Percentiles rank a stretch among this genome's conserved stretches.
phyloP scores from a whole-genome alignment of 1,140 invertebrate species.

The Drosophila kanapiae region DNA sequence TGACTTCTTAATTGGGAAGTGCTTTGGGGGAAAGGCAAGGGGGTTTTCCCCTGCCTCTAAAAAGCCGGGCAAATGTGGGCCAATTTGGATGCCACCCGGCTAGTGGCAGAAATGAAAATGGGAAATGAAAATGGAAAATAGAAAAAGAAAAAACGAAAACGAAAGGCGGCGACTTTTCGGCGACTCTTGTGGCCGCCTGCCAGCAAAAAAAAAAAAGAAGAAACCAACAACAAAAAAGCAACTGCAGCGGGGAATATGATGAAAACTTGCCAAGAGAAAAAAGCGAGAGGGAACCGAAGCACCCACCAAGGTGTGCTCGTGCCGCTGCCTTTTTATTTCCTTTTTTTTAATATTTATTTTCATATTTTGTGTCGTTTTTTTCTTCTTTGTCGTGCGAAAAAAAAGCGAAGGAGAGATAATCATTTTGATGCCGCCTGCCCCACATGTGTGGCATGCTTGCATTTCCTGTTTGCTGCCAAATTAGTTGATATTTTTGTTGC shows the following conservation, averaged over 20 bases:
- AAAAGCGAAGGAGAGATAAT: constrained; percentile 12
- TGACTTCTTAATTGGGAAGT: not conserved
- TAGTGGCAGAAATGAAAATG: constrained; percentile 42
- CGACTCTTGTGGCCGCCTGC: constrained; percentile 66
- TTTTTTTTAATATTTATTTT: not conserved
- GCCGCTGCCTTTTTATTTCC: not conserved
- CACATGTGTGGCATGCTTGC: constrained; percentile 54
- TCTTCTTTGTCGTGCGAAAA: constrained; percentile 27
- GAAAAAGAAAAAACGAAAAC: not conserved
- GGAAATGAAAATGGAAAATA: constrained; percentile 15
- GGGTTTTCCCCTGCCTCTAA: too few species aligned
- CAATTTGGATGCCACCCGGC: constrained; percentile 76
- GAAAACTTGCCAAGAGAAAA: constrained; percentile 51
- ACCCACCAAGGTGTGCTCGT: constrained; percentile 60
- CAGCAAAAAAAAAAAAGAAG: constrained; percentile 33
- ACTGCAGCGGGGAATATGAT: constrained; percentile 23
- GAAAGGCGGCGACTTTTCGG: constrained; percentile 27
- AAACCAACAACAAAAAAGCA: constrained; percentile 44
- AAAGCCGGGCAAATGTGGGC: constrained; percentile 63
- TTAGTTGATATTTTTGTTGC: constrained; percentile 45
- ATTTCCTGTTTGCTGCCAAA: constrained; percentile 77
- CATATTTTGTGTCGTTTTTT: constrained; percentile 28
- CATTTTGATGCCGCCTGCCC: constrained; percentile 52
- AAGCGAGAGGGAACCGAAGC: not conserved
- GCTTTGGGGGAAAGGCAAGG: too few species aligned